phyloP scores from a whole-genome alignment of 2,113 vertebrate genomes.

The Eulemur rufifrons region DNA sequence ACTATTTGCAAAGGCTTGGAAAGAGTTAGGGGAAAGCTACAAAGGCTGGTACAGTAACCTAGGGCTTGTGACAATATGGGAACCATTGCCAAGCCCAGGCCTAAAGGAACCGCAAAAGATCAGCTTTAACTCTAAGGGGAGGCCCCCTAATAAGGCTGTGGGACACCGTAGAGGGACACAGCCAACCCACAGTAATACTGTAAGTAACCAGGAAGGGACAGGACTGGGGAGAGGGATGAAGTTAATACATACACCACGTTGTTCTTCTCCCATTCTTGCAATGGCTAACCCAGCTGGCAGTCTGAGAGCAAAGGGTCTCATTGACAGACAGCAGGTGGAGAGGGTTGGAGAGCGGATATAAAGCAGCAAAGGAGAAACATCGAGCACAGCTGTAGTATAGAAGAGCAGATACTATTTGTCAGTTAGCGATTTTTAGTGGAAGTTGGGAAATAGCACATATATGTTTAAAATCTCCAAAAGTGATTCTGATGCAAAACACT shows the following conservation, averaged over 20 bases:
- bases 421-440: not conserved
- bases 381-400: fast-evolving
- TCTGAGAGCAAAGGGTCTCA: not conserved
- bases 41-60: not conserved
- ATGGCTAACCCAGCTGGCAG: not conserved
- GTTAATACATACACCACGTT: not conserved
- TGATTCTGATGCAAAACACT: not conserved
- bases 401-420: not conserved
- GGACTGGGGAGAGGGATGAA: not conserved
- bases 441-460: not conserved
- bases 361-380: not conserved
- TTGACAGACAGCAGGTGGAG: not conserved
- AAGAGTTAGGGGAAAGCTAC: not conserved
- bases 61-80: not conserved
- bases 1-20: not conserved
- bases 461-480: not conserved
- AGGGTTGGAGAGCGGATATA: not conserved
- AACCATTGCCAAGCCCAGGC: not conserved
- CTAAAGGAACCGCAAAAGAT: not conserved
- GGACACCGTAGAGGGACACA: not conserved
- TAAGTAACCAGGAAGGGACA: not conserved
- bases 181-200: not conserved
- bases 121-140: not conserved
- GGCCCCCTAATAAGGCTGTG: not conserved
- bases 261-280: not conserved